Base-by-base conservation (phyloP, 2,797 vertebrate genomes). In the Columba guinea region DNA sequence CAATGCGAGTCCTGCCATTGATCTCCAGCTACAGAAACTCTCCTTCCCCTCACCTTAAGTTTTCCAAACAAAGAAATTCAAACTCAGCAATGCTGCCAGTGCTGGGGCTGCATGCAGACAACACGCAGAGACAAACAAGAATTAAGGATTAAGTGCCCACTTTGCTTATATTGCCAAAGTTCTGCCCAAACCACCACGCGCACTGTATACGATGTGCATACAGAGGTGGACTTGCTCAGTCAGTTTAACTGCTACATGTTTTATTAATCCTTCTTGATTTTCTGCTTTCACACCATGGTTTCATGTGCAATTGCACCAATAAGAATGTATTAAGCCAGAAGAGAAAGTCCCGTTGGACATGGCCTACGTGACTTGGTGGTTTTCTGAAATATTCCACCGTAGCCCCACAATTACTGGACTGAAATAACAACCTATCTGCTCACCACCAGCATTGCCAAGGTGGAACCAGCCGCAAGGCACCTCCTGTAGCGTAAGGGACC, bases 341-440 rank as follows among this genome's bases (percentile, higher is more conserved):
- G 28, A 44, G 24, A 37, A 78, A 11, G 9, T 22, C 53, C 39
- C 8, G 0, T n/a, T 34, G 3, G 1, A n/a, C 0, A 0, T 0
- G 9, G 32, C 37, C 35, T 41, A 3, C 0, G 5, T n/a, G 44
- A 39, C 14, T 32, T 26, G 22, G 19, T 27, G 56, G 7, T 39
- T 64, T 83, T 59, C 26, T 62, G 2, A 27, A 11, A 13, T 7
- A 32, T 22, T 37, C 67, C 73, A 51, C 11, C 48, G 11, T 0
- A 49, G 23, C 4, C 5, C n/a, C 51, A 32, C 28, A 1, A 21
- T 5, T 7, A 46, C n/a, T 46, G 17, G 62, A 19, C 5, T 9
- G 30, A 68, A 80, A 41, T 0, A 1, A 56, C 0, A 2, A 77
- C 37, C 13, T 5, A 7, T 2, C 64, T 17, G 35, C 68, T 64